phyloP scores from a whole-genome alignment of 2,113 vertebrate genomes.

The Corapipo altera region DNA sequence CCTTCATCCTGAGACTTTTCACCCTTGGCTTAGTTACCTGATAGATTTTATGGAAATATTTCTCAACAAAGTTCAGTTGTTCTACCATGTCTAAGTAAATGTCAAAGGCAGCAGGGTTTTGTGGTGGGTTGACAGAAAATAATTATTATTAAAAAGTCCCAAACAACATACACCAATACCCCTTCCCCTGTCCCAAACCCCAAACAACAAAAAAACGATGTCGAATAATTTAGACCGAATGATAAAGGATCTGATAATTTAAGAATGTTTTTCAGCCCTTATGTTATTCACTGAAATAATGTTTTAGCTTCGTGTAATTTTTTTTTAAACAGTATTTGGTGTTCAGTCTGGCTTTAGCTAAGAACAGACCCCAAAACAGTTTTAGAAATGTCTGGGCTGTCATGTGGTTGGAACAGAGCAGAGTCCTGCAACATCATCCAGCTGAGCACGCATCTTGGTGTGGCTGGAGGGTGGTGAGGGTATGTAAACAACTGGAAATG shows the following conservation, averaged over 20 bases:
- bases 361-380: neutral
- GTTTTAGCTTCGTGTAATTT: neutral
- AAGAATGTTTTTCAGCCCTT: neutral
- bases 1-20: neutral
- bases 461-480: neutral
- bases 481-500: neutral
- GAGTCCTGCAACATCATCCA: neutral
- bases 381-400: neutral
- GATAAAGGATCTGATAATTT: neutral
- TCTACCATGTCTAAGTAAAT: slow-evolving; percentile 11
- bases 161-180: neutral
- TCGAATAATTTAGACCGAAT: neutral
- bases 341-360: neutral
- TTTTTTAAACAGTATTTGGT: neutral
- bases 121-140: neutral
- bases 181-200: too few species aligned
- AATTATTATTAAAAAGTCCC: neutral
- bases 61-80: slow-evolving; percentile 18
- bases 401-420: neutral
- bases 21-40: slow-evolving; percentile 54
- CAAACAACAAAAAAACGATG: neutral
- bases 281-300: neutral
- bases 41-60: neutral
- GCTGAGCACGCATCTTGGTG: neutral
- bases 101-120: slow-evolving; percentile 11